Base-by-base conservation (phyloP, 2,797 vertebrate genomes). In the Mormyrops attenuatus region DNA sequence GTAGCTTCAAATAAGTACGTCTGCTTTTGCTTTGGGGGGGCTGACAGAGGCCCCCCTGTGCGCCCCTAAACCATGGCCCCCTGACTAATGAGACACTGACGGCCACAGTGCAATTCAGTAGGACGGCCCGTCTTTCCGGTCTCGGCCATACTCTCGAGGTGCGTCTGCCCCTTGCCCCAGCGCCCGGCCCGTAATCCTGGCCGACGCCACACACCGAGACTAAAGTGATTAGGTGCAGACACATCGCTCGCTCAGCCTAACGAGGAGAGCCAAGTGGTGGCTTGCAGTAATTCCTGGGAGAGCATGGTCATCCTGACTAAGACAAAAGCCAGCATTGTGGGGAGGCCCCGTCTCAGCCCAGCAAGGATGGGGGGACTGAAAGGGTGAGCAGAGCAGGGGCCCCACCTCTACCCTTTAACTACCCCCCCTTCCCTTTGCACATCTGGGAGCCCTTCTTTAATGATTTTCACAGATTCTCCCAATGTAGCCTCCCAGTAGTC, bases 221-320 rank as follows among this genome's bases (percentile, higher is more conserved):
- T 66, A 90, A 89, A 88, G 30, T 82, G 34, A 90, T 90, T 89
- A 85, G 20, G 47, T 13, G 30, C 77, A 88, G 88, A 89, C 63
- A 20, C 63, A 69, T 87, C 22, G 47, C 49, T 30, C 69, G 63
- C 85, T 84, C 84, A 60, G 15, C 26, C 60, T 84, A 89, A 73
- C 7, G 82, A 30, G 85, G 85, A 73, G 66, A 17, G 38, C 15
- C 15, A 6, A 57, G 63, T 53, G 77, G 63, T 3, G 60, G 53
- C 34, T 9, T 57, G 34, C 57, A 41, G 80, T 85, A 7, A 53
- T 88, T 86, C 34, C 53, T n/a, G 44, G 13, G 80, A 49, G 85
- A 66, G 38, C 30, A 5, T 49, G 13, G 4, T 69, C 52, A 57
- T 88, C 49, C 20, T 88, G 57, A 66, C 8, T 22, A 66, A 66